Conservation (phyloP, 30 jellyfish, hydroid and myxozoan species). For the Sanderia malayensis region DNA sequence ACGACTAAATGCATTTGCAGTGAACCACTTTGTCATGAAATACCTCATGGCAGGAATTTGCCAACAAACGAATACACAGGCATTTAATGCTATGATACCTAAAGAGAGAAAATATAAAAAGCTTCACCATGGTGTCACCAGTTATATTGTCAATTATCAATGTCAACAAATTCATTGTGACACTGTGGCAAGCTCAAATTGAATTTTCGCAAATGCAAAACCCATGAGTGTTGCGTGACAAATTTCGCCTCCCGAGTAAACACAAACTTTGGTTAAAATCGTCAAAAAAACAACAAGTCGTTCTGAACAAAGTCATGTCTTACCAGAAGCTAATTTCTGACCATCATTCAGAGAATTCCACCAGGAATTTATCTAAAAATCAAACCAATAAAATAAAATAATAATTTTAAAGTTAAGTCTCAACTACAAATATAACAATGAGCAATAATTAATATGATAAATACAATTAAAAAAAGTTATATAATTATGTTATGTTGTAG, state of each 20-base stretch:
- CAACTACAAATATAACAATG: too few species aligned
- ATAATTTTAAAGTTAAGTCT: conserved; percentile 2
- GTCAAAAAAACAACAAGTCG: not conserved
- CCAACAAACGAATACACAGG: conserved; percentile 76
- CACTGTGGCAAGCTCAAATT: not conserved
- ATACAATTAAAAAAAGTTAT: too few species aligned
- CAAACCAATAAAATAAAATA: not conserved
- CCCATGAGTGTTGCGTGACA: not conserved
- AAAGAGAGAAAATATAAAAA: not conserved
- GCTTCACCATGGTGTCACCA: not conserved
- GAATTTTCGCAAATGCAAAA: too few species aligned
- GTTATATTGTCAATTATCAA: not conserved
- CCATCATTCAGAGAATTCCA: conserved; percentile 89
- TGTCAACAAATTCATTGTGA: not conserved
- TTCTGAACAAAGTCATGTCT: not conserved
- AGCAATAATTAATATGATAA: too few species aligned
- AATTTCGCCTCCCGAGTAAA: not conserved
- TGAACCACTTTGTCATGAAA: conserved; percentile 87
- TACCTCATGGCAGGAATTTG: conserved; percentile 61
- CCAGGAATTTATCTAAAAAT: conserved; percentile 71
- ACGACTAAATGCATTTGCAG: conserved; percentile 62
- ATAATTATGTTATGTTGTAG: too few species aligned
- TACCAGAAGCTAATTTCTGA: conserved; percentile 72
- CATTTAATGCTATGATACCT: conserved; percentile 80
- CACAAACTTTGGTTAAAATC: not conserved